Evolutionary conservation across 1,140 invertebrate species (phyloP), one percentile per base, ranked within the genome.

Genomic region (Bradysia coprophila): DNA sequence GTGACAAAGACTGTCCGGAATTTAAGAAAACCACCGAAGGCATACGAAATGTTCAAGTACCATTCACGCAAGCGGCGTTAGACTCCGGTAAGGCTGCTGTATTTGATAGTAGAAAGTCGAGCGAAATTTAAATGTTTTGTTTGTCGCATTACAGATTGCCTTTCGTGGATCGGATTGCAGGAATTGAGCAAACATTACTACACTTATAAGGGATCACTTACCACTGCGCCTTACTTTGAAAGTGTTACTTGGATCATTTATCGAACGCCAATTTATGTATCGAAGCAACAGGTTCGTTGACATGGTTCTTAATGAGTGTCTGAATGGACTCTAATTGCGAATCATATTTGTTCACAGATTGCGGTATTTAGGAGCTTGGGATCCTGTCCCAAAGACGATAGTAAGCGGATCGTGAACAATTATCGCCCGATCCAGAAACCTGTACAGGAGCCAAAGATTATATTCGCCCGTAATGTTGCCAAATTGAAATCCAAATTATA

Each of bases 171-270:
- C 42, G 55, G 56, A 20, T 44, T 60, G 36, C 58, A 61, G 45
- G 58, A 61, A 46, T 43, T 61, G 23, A 59, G 56, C 44, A 61
- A 61, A 48, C 58, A 61, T 42, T 61, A 61, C 46, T 61, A 59
- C 31, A 60, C 55, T 13, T 61, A 61, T 56, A 61, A 67, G 43
- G 81, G 81, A 2, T 82, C 78, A 13, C 56, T 84, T 13, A 84
- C 81, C 2, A 78, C 74, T n/a, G 68, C 72, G 31, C 71, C 71
- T 0, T 84, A 75, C 48, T 64, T 66, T 43, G 77, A 83, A 49
- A 72, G 70, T 46, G 80, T 82, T 22, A 71, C 65, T 19, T 84
- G 81, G 81, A 79, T 79, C 19, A 65, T 84, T 3, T 77, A 86
- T 48, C 68, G 78, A 8, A 66, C 76, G 6, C 71, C 79, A 1